Base-by-base conservation (phyloP, 1,140 invertebrate species). In the Trissolcus basalis region DNA sequence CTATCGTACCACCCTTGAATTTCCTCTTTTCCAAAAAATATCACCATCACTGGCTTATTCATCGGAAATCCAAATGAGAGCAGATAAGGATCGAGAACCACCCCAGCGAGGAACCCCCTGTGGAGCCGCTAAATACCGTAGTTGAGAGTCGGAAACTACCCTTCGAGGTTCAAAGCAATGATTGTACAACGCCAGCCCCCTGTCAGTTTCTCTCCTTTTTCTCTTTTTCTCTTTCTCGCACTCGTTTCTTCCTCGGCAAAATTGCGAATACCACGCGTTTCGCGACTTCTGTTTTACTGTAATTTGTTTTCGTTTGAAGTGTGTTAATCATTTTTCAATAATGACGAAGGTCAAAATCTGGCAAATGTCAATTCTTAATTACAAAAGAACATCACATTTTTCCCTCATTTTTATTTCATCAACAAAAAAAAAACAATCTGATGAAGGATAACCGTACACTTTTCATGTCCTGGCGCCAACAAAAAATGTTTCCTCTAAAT, bases 261-360 rank as follows among this genome's bases (percentile, higher is more conserved):
- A 84, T 84, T 83, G 77, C 83, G 70, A 84, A 84, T 84, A 61
- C 83, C 81, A 59, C 65, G 77, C 83, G 77, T 84, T 84, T 81
- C 75, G 56, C 76, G 77, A 79, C 72, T 82, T 83, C 83, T 84
- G 83, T 84, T 84, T 83, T 81, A 81, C 83, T 80, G 79, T 81
- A 84, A 83, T 84, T 84, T 83, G 80, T 83, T 83, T 82, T 80
- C 78, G 70, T 65, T 43, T 10, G 35, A 50, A 43, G 48, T 27
- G 61, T 32, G 39, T 51, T 36, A 11, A 27, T 27, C 19, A 27
- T 27, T 27, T 27, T 27, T 27, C 19, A 27, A 6, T 27, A 6
- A 27, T 27, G 19, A 1, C 19, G 6, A 27, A 27, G 19, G 19
- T 27, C 19, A 27, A 27, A 6, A 3, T 27, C 6, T 27, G 19